A percentile compares a stretch with the other conserved stretches of the same genome.
phyloP scores from a whole-genome alignment of 2,113 vertebrate species.

The Mixornis gularis region DNA sequence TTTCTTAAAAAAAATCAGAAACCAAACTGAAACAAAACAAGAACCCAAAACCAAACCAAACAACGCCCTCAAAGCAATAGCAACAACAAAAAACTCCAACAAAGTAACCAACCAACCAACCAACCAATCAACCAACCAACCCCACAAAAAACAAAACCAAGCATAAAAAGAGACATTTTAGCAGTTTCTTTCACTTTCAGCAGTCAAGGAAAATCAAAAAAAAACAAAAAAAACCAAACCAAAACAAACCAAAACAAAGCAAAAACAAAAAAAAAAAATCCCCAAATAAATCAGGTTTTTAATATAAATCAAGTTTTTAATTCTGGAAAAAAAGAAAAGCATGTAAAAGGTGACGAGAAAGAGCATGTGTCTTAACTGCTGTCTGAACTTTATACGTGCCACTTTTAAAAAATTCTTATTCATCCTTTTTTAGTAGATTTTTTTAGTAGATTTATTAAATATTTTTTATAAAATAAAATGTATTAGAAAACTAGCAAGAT shows the following conservation, averaged over 20 bases:
- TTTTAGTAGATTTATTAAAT: neutral
- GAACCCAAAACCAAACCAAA: neutral
- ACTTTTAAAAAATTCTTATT: neutral
- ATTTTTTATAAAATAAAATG: neutral
- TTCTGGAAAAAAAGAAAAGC: neutral
- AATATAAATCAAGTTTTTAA: neutral
- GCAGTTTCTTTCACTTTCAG: neutral
- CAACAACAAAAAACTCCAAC: neutral
- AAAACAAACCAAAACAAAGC: too few species aligned
- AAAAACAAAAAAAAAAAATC: neutral
- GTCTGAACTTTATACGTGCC: neutral
- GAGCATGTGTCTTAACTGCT: rapidly evolving
- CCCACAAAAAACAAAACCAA: neutral
- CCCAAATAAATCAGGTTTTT: neutral
- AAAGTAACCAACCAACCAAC: neutral
- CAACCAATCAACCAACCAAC: neutral
- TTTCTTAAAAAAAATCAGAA: neutral
- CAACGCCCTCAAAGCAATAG: rapidly evolving
- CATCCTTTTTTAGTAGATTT: neutral
- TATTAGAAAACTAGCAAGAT: neutral
- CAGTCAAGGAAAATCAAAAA: neutral
- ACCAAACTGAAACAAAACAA: neutral
- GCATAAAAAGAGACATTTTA: neutral
- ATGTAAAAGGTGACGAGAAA: neutral
- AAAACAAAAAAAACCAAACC: too few species aligned